These are phyloP conservation scores for Albula glossodonta DNA, from an alignment of 2,113 vertebrate species.

Conservation along the genomic window DNA sequence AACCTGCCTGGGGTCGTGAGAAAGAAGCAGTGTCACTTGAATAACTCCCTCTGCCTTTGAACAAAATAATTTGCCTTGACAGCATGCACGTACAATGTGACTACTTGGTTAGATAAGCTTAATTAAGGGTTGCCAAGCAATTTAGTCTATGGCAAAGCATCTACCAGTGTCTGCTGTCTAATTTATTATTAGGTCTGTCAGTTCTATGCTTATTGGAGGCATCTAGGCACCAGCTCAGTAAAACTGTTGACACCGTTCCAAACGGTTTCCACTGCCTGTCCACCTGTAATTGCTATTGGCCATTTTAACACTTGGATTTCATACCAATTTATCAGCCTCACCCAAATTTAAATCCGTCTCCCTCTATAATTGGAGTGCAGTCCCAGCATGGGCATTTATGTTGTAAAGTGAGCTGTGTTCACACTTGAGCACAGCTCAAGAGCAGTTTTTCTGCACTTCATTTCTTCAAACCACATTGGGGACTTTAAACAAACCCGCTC, in stretches of 20 bases:
- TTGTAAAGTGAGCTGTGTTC: slow-evolving; percentile 67
- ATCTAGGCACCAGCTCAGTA: not conserved
- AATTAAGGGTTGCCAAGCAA: not conserved
- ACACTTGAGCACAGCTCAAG: slow-evolving; percentile 54
- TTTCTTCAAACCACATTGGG: slow-evolving; percentile 18
- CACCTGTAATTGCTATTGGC: slow-evolving; percentile 61
- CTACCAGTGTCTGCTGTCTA: slow-evolving; percentile 32
- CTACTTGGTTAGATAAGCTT: slow-evolving; percentile 7
- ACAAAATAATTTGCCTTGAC: not conserved
- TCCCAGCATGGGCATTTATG: slow-evolving; percentile 61
- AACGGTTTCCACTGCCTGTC: slow-evolving; percentile 47
- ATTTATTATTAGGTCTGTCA: slow-evolving; percentile 32
- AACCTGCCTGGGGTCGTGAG: not conserved
- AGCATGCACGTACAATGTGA: not conserved
- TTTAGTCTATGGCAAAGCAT: not conserved
- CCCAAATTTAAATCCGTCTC: slow-evolving; percentile 50
- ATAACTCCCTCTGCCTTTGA: not conserved
- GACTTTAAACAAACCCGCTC: slow-evolving; percentile 55
- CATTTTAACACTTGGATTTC: slow-evolving; percentile 32
- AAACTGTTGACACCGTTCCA: slow-evolving; percentile 39
- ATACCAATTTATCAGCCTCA: slow-evolving; percentile 41
- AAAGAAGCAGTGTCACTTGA: not conserved
- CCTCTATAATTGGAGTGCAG: slow-evolving; percentile 64
- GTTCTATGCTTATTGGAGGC: slow-evolving; percentile 44
- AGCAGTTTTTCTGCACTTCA: slow-evolving; percentile 41